Evolutionary conservation across 2,797 vertebrate genomes (phyloP).

Genomic region (Ficedula albicollis): DNA sequence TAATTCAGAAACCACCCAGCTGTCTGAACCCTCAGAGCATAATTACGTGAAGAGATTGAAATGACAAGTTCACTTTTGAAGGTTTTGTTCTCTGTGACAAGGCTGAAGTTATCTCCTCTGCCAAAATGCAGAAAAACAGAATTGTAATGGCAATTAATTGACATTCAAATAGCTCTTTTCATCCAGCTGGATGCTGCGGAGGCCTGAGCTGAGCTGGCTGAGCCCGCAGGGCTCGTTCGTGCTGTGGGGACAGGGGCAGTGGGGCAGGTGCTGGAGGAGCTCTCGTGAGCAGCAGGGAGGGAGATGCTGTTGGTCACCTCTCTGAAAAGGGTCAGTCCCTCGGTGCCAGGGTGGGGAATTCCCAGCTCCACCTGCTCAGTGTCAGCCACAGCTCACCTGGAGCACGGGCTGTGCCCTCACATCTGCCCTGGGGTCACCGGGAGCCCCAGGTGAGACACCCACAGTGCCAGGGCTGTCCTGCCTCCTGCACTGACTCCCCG

Average conservation of each 20-base stretch:
- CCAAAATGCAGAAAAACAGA: conserved; percentile 66
- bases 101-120: conserved; percentile 58
- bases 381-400: too few relatives aligned
- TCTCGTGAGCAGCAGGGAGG: background rate
- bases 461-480: accelerated
- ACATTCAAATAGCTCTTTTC: conserved; percentile 59
- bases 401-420: background rate
- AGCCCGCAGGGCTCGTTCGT: conserved; percentile 15
- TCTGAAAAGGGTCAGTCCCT: background rate
- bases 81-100: conserved; percentile 70
- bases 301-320: background rate
- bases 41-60: conserved; percentile 63
- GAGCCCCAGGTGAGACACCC: background rate
- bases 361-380: background rate
- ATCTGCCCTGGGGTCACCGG: background rate
- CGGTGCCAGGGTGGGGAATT: too few relatives aligned
- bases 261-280: background rate
- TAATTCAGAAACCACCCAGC: conserved; percentile 27
- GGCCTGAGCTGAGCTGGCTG: background rate
- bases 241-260: background rate
- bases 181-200: conserved; percentile 9
- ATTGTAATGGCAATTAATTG: conserved; percentile 66
- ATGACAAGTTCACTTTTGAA: conserved; percentile 58
- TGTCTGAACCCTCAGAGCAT: conserved; percentile 26
- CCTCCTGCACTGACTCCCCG: background rate